Evolutionary conservation across 1,140 invertebrate species (phyloP), one percentile per base, ranked within the genome.

Genomic region (Drosophila oshimai): DNA sequence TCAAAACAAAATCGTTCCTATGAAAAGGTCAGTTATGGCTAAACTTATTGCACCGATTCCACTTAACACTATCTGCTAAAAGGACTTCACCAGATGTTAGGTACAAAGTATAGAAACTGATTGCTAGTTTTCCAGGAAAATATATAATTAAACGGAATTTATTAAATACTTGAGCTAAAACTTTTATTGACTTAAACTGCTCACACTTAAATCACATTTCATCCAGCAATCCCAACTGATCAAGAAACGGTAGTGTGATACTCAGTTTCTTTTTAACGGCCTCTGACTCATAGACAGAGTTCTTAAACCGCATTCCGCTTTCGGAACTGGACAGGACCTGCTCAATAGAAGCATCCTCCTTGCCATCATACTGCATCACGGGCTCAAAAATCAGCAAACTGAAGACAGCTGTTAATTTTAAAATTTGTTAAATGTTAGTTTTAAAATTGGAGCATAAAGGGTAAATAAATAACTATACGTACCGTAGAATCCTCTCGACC

Each of bases 191-290:
- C 13, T 39, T 55, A 17, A 37, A 17, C 6, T 51, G 26, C 13
- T 26, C 0, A 2, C 13, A 13, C 4, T 33, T 1, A 6, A 10
- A 7, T 74, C 58, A 86, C 58, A 84, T 71, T 12, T 77, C 64
- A 54, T 91, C 88, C 0, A 91, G 60, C 41, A 90, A 28, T 37
- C 70, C 80, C 24, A 84, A 60, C 17, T 77, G 57, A 76, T 91
- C 89, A 0, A 91, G 64, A 84, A 37, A 13, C 46, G 88, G 36
- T 28, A 62, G 10, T 39, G 50, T 24, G 0, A 31, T 18, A 53
- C 6, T 58, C 3, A 90, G 4, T 55, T 80, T 74, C 2, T 42
- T 51, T 31, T 65, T 70, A 1, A 78, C 18, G 3, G 50, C 9
- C 17, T 68, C 41, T 6, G 61, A 65, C 28, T 62, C 51, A 28